Conservation (phyloP, 1,140 invertebrate species). For the Nylanderia fulva region DNA sequence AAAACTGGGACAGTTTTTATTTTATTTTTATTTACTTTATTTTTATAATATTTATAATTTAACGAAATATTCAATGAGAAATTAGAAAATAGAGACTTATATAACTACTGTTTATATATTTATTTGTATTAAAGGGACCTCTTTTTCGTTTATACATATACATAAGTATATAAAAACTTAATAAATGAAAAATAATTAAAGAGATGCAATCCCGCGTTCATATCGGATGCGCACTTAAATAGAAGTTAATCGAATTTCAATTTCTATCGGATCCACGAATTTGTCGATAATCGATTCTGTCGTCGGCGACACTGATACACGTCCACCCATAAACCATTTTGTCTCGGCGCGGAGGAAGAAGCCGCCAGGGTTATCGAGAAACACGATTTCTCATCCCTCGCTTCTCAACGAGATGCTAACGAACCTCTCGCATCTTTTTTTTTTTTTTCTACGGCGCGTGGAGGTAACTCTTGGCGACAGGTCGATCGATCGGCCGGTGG, state of each 20-base stretch:
- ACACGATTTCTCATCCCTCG: constrained; percentile 60
- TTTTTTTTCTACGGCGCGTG: constrained; percentile 9
- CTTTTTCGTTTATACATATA: too few species aligned
- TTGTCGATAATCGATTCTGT: constrained; percentile 59
- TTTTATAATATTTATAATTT: constrained; percentile 24
- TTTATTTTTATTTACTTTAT: too few species aligned
- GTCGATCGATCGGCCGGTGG: constrained; percentile 60
- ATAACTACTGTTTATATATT: not conserved
- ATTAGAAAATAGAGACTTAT: not conserved
- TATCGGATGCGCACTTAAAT: constrained; percentile 44
- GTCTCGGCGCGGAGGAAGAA: constrained; percentile 33
- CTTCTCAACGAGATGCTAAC: constrained; percentile 63
- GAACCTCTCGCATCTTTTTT: constrained; percentile 49
- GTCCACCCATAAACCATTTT: constrained; percentile 59
- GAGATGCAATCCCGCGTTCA: constrained; percentile 11
- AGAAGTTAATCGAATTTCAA: constrained; percentile 55
- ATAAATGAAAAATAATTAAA: constrained; percentile 29
- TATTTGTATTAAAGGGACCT: too few species aligned
- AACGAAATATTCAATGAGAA: not conserved
- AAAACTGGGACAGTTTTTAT: not conserved
- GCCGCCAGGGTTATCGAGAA: constrained; percentile 47
- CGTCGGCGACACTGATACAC: constrained; percentile 59
- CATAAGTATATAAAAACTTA: too few species aligned
- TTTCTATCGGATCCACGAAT: constrained; percentile 36
- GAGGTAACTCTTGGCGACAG: constrained; percentile 23